A percentile compares a stretch with the other conserved stretches of the same genome.
Evolutionary conservation across 1,140 invertebrate species (phyloP).

Genomic region (Ostrea edulis): DNA sequence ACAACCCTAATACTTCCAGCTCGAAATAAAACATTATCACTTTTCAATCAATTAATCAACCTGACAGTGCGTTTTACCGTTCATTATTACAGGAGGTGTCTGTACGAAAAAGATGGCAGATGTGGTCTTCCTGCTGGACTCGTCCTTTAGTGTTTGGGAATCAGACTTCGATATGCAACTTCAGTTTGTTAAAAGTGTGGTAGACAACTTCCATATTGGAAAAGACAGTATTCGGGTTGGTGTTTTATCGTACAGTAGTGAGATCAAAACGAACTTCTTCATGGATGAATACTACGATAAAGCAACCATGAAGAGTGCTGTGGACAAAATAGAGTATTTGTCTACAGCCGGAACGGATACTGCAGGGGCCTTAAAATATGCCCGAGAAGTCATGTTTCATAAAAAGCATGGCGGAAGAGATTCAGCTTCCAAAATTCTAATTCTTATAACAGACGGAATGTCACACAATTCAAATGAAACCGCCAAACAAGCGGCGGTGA

Average conservation of each 20-base stretch:
- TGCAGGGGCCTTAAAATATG: slow-evolving; percentile 59
- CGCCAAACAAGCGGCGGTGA: slow-evolving; percentile 53
- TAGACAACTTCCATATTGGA: slow-evolving; percentile 51
- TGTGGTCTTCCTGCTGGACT: slow-evolving; percentile 57
- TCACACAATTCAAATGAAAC: slow-evolving; percentile 55
- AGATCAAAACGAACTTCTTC: slow-evolving; percentile 53
- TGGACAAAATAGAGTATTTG: slow-evolving; percentile 34
- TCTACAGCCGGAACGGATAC: slow-evolving; percentile 60
- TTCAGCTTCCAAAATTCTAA: slow-evolving; percentile 61
- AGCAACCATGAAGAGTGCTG: slow-evolving; percentile 26
- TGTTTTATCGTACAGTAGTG: slow-evolving; percentile 57
- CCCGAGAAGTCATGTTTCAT: slow-evolving; percentile 63
- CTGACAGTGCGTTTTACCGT: not conserved
- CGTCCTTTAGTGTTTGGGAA: slow-evolving; percentile 54
- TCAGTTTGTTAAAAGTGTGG: slow-evolving; percentile 56
- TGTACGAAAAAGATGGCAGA: slow-evolving; percentile 46
- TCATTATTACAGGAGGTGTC: not conserved
- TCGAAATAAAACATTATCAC: no score
- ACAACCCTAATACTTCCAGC: no score
- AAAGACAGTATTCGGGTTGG: slow-evolving; percentile 53
- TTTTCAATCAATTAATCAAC: no score
- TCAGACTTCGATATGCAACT: slow-evolving; percentile 52
- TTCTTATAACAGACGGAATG: slow-evolving; percentile 70
- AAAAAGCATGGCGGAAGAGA: slow-evolving; percentile 58
- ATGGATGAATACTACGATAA: slow-evolving; percentile 33